Conservation (phyloP, 1,140 invertebrate species). For the Muscidifurax raptorellus region DNA sequence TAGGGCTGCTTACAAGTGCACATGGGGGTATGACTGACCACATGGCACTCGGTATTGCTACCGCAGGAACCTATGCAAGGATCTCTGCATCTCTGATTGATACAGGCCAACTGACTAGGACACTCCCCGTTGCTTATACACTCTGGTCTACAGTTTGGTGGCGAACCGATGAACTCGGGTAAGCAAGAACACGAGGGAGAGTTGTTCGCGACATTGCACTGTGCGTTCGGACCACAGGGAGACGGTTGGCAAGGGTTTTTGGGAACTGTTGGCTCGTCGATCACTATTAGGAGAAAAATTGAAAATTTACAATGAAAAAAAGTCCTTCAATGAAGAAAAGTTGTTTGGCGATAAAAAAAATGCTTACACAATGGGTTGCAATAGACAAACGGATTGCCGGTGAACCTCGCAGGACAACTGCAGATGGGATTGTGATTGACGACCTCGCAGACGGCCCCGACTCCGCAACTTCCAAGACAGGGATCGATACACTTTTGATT, state of each 20-base stretch:
- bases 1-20: slow-evolving; percentile 76
- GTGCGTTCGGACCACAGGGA: slow-evolving; percentile 76
- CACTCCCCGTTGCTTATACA: slow-evolving; percentile 77
- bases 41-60: slow-evolving; percentile 76
- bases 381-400: slow-evolving; percentile 78
- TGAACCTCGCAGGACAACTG: slow-evolving; percentile 78
- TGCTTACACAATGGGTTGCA: slow-evolving; percentile 75
- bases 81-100: slow-evolving; percentile 77
- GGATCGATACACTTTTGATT: slow-evolving; percentile 84
- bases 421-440: slow-evolving; percentile 81
- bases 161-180: slow-evolving; percentile 72
- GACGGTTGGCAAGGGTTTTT: slow-evolving; percentile 77
- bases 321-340: neutral
- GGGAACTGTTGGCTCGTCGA: slow-evolving; percentile 60
- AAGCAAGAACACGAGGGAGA: slow-evolving; percentile 76
- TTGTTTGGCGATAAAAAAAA: neutral
- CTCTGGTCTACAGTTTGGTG: slow-evolving; percentile 74
- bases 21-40: slow-evolving; percentile 78
- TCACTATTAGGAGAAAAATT: slow-evolving; percentile 56
- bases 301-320: neutral
- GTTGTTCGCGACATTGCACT: slow-evolving; percentile 75
- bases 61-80: slow-evolving; percentile 78
- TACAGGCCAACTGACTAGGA: slow-evolving; percentile 74
- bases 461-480: slow-evolving; percentile 83
- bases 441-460: slow-evolving; percentile 79